Percentiles rank a stretch among this genome's conserved stretches.
Evolutionary conservation across 92 coral and sea anemone species (phyloP).

Genomic region (Parazoanthus darwini): DNA sequence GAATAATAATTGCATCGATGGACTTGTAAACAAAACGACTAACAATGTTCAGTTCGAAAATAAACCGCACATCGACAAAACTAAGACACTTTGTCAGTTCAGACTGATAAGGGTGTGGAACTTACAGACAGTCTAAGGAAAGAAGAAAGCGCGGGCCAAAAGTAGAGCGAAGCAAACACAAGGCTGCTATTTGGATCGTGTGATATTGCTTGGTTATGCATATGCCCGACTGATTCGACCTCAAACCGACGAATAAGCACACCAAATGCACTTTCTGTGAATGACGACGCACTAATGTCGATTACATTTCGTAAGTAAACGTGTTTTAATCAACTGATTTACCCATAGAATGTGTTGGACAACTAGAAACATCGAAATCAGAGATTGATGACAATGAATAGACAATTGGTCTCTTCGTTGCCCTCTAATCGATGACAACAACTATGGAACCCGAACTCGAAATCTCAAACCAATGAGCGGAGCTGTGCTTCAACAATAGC

Average conservation of each 20-base stretch:
- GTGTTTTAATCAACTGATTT: background rate
- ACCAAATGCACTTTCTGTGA: background rate
- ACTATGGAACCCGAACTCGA: too few species aligned
- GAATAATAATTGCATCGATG: background rate
- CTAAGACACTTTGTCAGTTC: background rate
- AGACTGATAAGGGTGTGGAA: background rate
- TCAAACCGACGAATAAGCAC: background rate
- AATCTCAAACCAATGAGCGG: too few species aligned
- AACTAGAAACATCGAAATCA: too few species aligned
- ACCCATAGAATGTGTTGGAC: background rate
- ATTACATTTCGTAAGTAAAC: background rate
- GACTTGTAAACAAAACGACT: background rate
- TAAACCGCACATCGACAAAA: background rate
- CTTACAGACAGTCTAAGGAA: conserved; percentile 18
- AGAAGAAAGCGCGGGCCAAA: background rate
- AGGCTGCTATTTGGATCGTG: background rate
- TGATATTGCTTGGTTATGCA: conserved; percentile 18
- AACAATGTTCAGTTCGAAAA: background rate
- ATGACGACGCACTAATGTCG: background rate
- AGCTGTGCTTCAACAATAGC: background rate
- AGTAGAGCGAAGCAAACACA: background rate
- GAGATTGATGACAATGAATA: background rate
- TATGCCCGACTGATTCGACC: background rate
- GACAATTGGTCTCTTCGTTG: background rate
- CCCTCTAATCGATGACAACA: background rate